Conservation (phyloP, 2,113 vertebrate species). For the Sturnus vulgaris region DNA sequence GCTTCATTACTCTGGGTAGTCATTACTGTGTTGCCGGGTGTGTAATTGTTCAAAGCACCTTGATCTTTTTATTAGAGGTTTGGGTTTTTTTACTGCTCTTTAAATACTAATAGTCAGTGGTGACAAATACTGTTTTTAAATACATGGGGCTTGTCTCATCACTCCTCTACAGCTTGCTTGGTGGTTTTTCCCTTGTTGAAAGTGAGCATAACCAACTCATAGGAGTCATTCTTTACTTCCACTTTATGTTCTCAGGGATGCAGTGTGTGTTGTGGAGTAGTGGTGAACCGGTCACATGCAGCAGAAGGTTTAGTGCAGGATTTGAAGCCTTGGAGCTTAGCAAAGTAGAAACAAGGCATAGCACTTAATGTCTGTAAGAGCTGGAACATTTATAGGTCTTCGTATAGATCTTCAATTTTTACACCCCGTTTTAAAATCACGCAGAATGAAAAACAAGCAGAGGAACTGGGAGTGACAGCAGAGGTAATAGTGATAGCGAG, state of each 20-base stretch:
- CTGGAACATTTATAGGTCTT: not conserved
- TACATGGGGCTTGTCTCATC: not conserved
- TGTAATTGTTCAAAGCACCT: conserved; percentile 34
- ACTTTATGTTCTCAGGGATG: not conserved
- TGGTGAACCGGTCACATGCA: not conserved
- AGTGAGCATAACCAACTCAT: not conserved
- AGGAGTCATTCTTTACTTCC: not conserved
- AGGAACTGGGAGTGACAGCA: not conserved
- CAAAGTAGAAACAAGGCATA: not conserved
- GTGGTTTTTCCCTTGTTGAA: conserved; percentile 27
- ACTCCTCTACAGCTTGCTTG: not conserved
- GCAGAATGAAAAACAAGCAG: not conserved
- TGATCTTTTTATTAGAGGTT: conserved; percentile 45
- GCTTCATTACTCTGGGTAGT: not conserved
- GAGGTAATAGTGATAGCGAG: not conserved
- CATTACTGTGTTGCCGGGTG: not conserved
- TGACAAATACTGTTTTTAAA: conserved; percentile 38
- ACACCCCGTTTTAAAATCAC: not conserved
- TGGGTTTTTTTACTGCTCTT: conserved; percentile 23
- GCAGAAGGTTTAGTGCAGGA: not conserved
- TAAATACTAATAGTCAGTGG: conserved; percentile 24
- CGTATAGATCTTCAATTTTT: not conserved
- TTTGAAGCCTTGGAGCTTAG: not conserved
- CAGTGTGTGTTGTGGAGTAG: not conserved
- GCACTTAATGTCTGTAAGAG: not conserved